phyloP scores from a whole-genome alignment of 2,113 vertebrate species.

The Megaceryle maxima region DNA sequence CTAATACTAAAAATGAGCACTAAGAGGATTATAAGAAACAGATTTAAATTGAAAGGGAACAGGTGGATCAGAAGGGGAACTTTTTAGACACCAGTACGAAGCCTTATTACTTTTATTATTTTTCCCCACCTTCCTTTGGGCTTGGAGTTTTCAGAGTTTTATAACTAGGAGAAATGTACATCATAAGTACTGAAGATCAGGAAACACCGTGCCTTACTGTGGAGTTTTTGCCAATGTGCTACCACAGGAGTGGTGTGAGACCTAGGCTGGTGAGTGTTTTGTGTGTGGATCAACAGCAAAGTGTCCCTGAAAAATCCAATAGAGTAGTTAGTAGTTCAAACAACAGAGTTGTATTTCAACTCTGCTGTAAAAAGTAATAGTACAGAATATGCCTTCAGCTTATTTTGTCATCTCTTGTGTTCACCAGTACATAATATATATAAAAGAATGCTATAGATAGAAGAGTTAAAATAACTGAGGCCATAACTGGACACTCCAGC shows the following conservation, averaged over 20 bases:
- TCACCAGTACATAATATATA: not conserved
- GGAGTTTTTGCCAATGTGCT: not conserved
- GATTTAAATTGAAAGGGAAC: not conserved
- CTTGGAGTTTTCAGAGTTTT: not conserved
- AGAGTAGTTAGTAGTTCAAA: not conserved
- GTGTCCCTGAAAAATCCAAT: not conserved
- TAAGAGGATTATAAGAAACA: not conserved
- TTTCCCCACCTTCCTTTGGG: not conserved
- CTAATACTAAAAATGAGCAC: not conserved
- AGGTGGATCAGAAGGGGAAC: not conserved
- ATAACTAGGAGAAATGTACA: not conserved
- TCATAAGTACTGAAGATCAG: not conserved
- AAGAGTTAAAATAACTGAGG: not conserved
- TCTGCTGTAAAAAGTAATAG: not conserved
- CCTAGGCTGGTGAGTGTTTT: not conserved
- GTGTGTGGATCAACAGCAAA: not conserved
- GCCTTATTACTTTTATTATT: not conserved
- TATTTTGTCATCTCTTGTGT: not conserved
- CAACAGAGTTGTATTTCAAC: not conserved
- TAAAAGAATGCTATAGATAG: not conserved
- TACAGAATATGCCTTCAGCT: not conserved
- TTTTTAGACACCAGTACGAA: not conserved
- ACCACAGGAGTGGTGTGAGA: accelerated
- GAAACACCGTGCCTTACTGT: accelerated
- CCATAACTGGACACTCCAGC: not conserved